Conservation (phyloP, 1,140 invertebrate genomes). For the Zophobas atratus region DNA sequence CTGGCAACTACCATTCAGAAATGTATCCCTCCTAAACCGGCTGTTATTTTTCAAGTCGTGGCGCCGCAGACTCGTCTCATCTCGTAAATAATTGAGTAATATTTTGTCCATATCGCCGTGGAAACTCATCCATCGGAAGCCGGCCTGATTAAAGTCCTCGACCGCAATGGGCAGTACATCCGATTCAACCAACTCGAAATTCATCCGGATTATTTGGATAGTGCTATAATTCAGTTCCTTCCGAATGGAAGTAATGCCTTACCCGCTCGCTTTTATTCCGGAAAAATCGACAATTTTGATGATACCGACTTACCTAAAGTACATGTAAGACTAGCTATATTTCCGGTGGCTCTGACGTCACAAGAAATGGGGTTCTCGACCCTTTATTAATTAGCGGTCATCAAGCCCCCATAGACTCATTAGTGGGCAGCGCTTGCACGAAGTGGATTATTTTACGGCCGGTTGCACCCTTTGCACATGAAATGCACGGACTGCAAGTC, state of each 20-base stretch:
- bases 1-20: no score
- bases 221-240: conserved; percentile 51
- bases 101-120: background rate
- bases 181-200: conserved; percentile 53
- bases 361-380: background rate
- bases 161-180: conserved; percentile 48
- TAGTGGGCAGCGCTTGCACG: conserved; percentile 43
- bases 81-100: background rate
- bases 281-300: conserved; percentile 31
- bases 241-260: conserved; percentile 51
- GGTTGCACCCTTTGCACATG: conserved; percentile 8
- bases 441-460: background rate
- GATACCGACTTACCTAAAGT: conserved; percentile 5
- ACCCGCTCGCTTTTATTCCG: conserved; percentile 48
- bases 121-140: background rate
- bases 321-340: conserved; percentile 3
- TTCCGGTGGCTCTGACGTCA: conserved; percentile 9
- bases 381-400: conserved; percentile 50
- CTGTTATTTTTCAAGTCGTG: background rate
- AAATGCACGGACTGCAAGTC: background rate
- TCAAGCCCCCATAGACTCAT: conserved; percentile 48
- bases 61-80: background rate
- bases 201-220: conserved; percentile 57
- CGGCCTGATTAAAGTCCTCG: conserved; percentile 28
- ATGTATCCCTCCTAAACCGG: no score